phyloP scores from a whole-genome alignment of 2,113 vertebrate species.

The Catharus minimus region DNA sequence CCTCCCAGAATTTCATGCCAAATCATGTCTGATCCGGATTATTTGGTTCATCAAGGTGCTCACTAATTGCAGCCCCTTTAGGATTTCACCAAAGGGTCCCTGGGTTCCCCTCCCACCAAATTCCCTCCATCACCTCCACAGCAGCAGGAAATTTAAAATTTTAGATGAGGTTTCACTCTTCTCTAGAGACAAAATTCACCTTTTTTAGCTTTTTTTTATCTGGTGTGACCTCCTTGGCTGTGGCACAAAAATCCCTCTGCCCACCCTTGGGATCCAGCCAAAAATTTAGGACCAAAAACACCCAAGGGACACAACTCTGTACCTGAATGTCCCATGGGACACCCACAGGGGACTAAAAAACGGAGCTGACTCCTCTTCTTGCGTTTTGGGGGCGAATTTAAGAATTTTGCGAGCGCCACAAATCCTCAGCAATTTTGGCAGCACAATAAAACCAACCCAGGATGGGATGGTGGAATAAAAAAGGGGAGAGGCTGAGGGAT shows the following conservation, averaged over 20 bases:
- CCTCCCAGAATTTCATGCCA: not conserved
- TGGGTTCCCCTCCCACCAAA: not conserved
- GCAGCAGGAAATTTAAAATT: fast-evolving
- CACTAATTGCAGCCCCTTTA: fast-evolving
- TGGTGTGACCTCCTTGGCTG: not conserved
- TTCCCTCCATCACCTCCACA: not conserved
- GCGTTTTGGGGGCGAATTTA: fast-evolving
- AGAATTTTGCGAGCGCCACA: fast-evolving
- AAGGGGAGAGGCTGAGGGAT: fast-evolving
- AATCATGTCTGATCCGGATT: fast-evolving
- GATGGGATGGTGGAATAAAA: fast-evolving
- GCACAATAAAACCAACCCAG: fast-evolving
- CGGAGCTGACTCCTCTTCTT: fast-evolving
- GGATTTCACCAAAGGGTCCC: not conserved
- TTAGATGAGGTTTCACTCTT: not conserved
- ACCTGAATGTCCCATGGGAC: not conserved
- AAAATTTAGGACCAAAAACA: not conserved
- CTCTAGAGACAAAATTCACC: not conserved
- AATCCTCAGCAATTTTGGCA: fast-evolving
- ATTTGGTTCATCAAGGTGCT: fast-evolving
- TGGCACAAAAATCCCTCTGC: not conserved
- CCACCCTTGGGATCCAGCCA: fast-evolving
- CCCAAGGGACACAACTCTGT: fast-evolving
- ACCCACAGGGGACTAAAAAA: fast-evolving
- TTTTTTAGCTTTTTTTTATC: not conserved